Base-by-base conservation (phyloP, 2,888 invertebrate genomes). In the Clunio marinus region DNA sequence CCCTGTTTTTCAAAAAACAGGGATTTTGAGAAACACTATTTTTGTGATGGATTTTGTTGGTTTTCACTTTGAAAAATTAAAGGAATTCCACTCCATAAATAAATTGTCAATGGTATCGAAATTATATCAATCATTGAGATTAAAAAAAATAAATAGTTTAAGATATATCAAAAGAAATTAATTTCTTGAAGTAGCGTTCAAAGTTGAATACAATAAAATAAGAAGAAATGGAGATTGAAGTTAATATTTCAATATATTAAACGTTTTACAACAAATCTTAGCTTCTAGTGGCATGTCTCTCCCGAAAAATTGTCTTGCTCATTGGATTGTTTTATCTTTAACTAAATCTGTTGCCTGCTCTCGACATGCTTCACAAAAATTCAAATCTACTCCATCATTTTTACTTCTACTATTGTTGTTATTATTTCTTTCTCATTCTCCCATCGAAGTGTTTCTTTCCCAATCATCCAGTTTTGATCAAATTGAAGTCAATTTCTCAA, bases 381-480 rank as follows among this genome's bases (percentile, higher is more conserved):
- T 22, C 24, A 62, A 62, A 62, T 62, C 62, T 24, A 62, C 62
- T 62, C 62, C 24, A 62, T 62, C 62, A 62, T 62, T 62, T 35
- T 59, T 17, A 15, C 4, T 59, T 17, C 15, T 28, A 59, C 37
- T 59, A 20, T 59, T 32, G 10, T 35, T 28, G 24, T 59, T 35
- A n/a, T 59, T 59, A n/a, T 59, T 59, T 1, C 17, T 13, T 17
- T 28, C 32, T 25, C 59, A 24, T 25, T 57, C n/a, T n/a, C n/a
- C n/a, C n/a, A n/a, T n/a, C n/a, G n/a, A n/a, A n/a, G 25, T 20
- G 5, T 35, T 17, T 32, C 13, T 25, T 8, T 17, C 17, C n/a
- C 35, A 59, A 32, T 59, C 59, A 35, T 24, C 17, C 13, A 32
- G 13, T 17, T 37, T 59, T 35, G 35, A 59, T 59, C 59, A 59